Evolutionary conservation across 2,113 vertebrate species (phyloP), one percentile per base, ranked within the genome.

Genomic region (Perca flavescens): DNA sequence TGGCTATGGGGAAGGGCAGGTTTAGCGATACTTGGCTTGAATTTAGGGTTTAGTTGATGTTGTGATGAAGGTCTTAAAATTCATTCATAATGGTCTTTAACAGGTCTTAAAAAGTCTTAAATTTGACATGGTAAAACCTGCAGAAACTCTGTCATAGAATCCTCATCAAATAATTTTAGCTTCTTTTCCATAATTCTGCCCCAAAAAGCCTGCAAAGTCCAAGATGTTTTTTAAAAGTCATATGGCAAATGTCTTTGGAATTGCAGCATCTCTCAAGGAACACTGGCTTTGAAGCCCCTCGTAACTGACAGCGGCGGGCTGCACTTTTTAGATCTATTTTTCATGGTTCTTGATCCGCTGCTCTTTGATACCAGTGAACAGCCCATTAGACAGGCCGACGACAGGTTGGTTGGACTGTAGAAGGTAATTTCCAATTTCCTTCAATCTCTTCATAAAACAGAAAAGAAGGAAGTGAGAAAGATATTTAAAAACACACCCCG

Each of bases 331-430:
- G 58, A 82, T 82, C 46, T 50, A 84, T 75, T 78, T 85, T 80
- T 80, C 31, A 86, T 78, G 52, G 61, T 63, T 70, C 63, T 69
- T 81, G 64, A 82, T 74, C 77, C 6, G 36, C 11, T 10, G 54
- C 54, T 74, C 80, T 88, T 87, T 82, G 80, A 89, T 79, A 73
- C 49, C 47, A 25, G 40, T 76, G 72, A 81, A 79, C 68, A 82
- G 66, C 57, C 62, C 46, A 82, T 60, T 68, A 67, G 74, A 76
- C 60, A 34, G 72, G 25, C 74, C 2, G 10, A 72, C 67, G 79
- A 85, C 63, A 71, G 74, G 54, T 77, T 50, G 74, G 54, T 74
- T 83, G 74, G 76, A 79, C 58, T 63, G 21, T 17, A 19, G 63
- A 43, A 36, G 22, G 40, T 80, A 22, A 84, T 86, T 75, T 85